Base-by-base conservation (phyloP, 2,113 vertebrate genomes). In the Chascanopsetta lugubris region DNA sequence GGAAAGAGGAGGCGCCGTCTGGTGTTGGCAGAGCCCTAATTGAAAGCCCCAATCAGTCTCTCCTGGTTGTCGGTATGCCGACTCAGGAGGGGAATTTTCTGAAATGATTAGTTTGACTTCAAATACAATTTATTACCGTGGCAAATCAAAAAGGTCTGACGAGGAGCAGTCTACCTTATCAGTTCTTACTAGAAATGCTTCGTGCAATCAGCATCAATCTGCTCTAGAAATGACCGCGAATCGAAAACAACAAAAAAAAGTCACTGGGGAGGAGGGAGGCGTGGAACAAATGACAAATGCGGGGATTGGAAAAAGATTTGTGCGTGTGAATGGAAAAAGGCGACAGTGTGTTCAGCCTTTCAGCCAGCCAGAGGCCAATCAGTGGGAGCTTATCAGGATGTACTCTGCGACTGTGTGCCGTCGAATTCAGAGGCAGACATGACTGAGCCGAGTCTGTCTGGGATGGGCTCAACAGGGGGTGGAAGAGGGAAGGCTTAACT, bases 311-410 rank as follows among this genome's bases (percentile, higher is more conserved):
- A 68, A 38, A 62, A 43, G 47, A 6, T 46, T 11, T 30, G 24
- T 30, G 12, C 49, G 1, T 24, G 26, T 32, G 58, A 27, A 38
- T 46, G 24, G 25, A 27, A 13, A 47, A 59, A 56, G 47, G 72
- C 43, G 73, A 84, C 75, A 77, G 80, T 80, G 73, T 58, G 40
- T 58, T 80, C 61, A 82, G 73, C 68, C 70, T 80, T 81, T 79
- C 77, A 78, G 77, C 61, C 58, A 20, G 74, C 77, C 72, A 80
- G 79, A 67, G 83, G 77, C 82, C 75, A 83, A 89, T 89, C 85
- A 89, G 76, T 82, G 73, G 62, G 15, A 72, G 75, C 77, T 85
- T 87, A 89, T 88, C 87, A 65, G 83, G 72, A 70, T 77, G 70
- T 70, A 72, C 67, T 83, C 46, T 53, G 69, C 18, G 57, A 75